Evolutionary conservation across 2,113 vertebrate genomes (phyloP).

Genomic region (Myiozetetes cayanensis): DNA sequence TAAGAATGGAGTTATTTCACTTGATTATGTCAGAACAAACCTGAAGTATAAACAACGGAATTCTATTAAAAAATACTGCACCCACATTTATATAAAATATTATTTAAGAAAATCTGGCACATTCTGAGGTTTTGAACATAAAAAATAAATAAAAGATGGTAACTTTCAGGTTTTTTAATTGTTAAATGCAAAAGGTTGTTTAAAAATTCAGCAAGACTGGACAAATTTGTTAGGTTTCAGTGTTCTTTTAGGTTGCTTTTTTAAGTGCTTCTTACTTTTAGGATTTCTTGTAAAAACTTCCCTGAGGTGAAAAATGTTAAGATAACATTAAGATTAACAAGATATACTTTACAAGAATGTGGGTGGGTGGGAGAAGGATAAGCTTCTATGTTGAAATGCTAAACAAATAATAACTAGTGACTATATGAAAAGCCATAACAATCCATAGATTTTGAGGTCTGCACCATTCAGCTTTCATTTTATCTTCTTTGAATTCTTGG

Average conservation of each 20-base stretch:
- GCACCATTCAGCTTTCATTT: neutral
- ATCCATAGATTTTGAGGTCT: neutral
- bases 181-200: neutral
- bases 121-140: neutral
- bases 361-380: slow-evolving; percentile 4
- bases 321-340: slow-evolving; percentile 46
- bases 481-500: neutral
- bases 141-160: neutral
- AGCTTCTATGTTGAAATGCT: neutral
- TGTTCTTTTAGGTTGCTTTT: neutral
- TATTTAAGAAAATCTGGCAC: neutral
- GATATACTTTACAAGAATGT: slow-evolving; percentile 39
- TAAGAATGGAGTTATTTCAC: neutral
- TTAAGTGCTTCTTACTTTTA: neutral
- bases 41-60: neutral
- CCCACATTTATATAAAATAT: neutral
- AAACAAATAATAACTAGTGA: slow-evolving; percentile 16
- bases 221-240: neutral
- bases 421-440: neutral
- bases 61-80: neutral
- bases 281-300: neutral
- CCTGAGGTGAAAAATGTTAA: slow-evolving; percentile 18
- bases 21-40: neutral
- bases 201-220: neutral
- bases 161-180: neutral